These are phyloP conservation scores for Archips xylosteana DNA, from an alignment of 2,888 invertebrate species.

Conservation along the genomic window DNA sequence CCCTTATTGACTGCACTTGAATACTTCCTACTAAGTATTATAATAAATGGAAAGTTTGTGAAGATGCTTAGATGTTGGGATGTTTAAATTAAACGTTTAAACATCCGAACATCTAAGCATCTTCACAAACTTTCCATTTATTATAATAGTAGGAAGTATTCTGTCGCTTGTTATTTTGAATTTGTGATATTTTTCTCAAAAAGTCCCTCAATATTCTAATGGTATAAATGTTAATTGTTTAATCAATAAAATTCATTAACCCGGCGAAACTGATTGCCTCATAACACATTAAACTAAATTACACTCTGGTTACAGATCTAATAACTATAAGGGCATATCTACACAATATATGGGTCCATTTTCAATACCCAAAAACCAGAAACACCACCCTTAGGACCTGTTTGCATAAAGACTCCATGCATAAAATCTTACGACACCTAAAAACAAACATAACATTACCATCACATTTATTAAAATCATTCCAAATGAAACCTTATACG, in stretches of 20 bases:
- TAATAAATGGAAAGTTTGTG: too few species aligned
- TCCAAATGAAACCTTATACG: constrained; percentile 2
- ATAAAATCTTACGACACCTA: constrained; percentile 83
- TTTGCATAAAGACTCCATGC: constrained; percentile 79
- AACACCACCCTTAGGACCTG: constrained; percentile 77
- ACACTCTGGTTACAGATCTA: constrained; percentile 58
- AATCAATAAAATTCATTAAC: constrained; percentile 11
- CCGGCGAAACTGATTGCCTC: constrained; percentile 40
- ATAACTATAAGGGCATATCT: constrained; percentile 55
- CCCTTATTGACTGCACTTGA: too few species aligned
- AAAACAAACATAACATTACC: constrained; percentile 39
- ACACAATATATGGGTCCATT: constrained; percentile 71
- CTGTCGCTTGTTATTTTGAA: too few species aligned
- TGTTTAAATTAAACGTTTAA: too few species aligned
- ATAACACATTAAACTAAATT: constrained; percentile 52
- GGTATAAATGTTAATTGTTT: too few species aligned
- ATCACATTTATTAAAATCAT: neutral
- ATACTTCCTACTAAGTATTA: too few species aligned
- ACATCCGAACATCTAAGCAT: too few species aligned
- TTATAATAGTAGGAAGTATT: too few species aligned
- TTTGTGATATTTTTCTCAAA: too few species aligned
- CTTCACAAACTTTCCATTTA: too few species aligned
- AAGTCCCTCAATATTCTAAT: too few species aligned
- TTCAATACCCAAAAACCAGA: constrained; percentile 80
- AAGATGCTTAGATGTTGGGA: too few species aligned